phyloP scores from a whole-genome alignment of 1,140 invertebrate species.

The Pseudomyrmex gracilis region DNA sequence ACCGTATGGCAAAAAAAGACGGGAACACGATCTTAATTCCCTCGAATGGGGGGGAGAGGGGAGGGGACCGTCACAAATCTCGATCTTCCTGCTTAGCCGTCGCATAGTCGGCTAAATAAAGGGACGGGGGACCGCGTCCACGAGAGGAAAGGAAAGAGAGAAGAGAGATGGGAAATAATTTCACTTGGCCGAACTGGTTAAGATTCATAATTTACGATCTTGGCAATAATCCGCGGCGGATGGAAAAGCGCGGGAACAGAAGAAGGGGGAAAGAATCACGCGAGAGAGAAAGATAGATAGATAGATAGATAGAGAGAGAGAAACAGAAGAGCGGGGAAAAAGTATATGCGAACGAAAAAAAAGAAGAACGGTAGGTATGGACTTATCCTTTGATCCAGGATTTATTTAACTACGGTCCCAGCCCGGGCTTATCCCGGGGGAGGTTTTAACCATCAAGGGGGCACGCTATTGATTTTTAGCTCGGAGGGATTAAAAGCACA shows the following conservation, averaged over 20 bases:
- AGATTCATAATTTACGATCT: conserved; percentile 84
- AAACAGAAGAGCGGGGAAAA: conserved; percentile 41
- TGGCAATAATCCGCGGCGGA: conserved; percentile 77
- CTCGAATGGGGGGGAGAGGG: conserved; percentile 56
- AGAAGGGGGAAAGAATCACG: neutral
- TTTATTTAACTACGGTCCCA: conserved; percentile 86
- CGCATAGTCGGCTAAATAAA: conserved; percentile 60
- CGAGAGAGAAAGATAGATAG: conserved; percentile 1
- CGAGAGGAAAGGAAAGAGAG: neutral
- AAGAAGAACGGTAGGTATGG: conserved; percentile 70
- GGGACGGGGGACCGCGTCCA: neutral
- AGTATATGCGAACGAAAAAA: conserved; percentile 70
- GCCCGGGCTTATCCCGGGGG: conserved; percentile 85
- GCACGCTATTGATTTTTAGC: conserved; percentile 85
- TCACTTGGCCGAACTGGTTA: conserved; percentile 78
- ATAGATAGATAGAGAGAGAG: conserved; percentile 57
- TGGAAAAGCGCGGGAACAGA: conserved; percentile 50
- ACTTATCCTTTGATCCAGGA: conserved; percentile 86
- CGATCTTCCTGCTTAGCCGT: conserved; percentile 79
- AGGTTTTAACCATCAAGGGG: conserved; percentile 83
- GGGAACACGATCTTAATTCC: conserved; percentile 80
- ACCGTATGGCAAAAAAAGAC: conserved; percentile 38
- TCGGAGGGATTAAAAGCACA: conserved; percentile 84
- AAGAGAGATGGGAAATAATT: conserved; percentile 73
- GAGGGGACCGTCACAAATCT: conserved; percentile 77